phyloP scores from a whole-genome alignment of 1,140 invertebrate species.

The Araneus ventricosus region DNA sequence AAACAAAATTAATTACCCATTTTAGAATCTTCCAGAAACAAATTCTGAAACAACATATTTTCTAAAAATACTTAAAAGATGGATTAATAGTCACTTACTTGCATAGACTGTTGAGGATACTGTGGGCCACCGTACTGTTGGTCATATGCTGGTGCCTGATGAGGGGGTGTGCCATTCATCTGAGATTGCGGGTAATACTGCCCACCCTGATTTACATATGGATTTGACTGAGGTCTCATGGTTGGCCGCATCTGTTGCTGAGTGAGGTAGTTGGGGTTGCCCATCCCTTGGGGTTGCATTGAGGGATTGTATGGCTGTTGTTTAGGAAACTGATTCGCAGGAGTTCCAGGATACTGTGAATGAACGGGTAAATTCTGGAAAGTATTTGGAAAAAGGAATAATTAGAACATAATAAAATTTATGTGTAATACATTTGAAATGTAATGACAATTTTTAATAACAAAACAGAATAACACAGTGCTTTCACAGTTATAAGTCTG shows the following conservation, averaged over 20 bases:
- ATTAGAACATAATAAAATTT: neutral
- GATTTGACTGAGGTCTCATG: constrained; percentile 76
- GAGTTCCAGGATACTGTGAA: constrained; percentile 64
- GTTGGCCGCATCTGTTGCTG: constrained; percentile 83
- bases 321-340: constrained; percentile 78
- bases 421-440: neutral
- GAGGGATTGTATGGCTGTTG: constrained; percentile 77
- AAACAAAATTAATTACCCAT: too few relatives aligned
- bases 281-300: constrained; percentile 78
- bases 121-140: constrained; percentile 74
- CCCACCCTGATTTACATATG: constrained; percentile 80
- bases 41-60: too few relatives aligned
- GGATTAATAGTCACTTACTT: constrained; percentile 65
- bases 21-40: too few relatives aligned
- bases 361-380: neutral
- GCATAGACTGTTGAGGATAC: constrained; percentile 76
- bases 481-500: too few relatives aligned
- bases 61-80: too few relatives aligned
- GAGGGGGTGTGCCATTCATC: constrained; percentile 78
- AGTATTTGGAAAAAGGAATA: neutral
- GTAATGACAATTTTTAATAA: neutral
- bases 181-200: constrained; percentile 82
- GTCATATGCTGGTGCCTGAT: constrained; percentile 78
- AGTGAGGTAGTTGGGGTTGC: constrained; percentile 85
- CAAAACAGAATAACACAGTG: too few relatives aligned